Evolutionary conservation across 2,888 invertebrate species (phyloP), one percentile per base, ranked within the genome.

Genomic region (Polyploca ridens): DNA sequence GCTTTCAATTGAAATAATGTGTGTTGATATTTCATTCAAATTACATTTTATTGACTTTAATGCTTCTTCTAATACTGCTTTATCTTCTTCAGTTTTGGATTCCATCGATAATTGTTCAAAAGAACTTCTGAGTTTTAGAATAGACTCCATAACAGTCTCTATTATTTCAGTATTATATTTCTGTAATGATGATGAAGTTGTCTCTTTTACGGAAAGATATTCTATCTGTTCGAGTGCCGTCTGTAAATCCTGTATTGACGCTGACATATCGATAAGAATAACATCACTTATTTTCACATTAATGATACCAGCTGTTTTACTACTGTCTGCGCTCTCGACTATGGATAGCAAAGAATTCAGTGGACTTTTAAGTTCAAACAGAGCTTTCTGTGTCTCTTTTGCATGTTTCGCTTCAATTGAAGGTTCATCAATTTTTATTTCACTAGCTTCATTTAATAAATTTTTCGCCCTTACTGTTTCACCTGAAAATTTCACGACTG

Each of bases 131-230:
- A 96, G 84, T 80, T 96, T 96, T 64, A 95, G 89, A n/a, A 96
- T 90, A 0, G 96, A 95, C 16, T 95, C 94, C 74, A 95, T 95
- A 0, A 96, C 95, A 63, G 95, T 94, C 78, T 96, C 96, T 64
- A 96, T 93, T 44, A 96, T 93, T 65, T 95, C 95, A 66, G 96
- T 95, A 72, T 95, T 95, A 64, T 95, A 90, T 68, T 90, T 91
- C 58, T 85, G 76, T 58, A 92, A 71, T 1, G 83, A 70, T n/a
- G 83, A 70, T n/a, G 83, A 79, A 13, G 76, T 83, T 0, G 95
- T 91, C 85, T 95, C 95, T 69, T 92, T 94, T 13, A 95, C 86
- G 7, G 95, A 91, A 0, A 95, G 88, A 65, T 92, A 91, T 66
- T 94, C 94, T 61, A 94, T 89, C 75, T 91, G 89, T 78, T 94